A percentile compares a stretch with the other conserved stretches of the same genome.
Conservation (phyloP, 2,797 vertebrate genomes). For the Hafferia zeledoni region DNA sequence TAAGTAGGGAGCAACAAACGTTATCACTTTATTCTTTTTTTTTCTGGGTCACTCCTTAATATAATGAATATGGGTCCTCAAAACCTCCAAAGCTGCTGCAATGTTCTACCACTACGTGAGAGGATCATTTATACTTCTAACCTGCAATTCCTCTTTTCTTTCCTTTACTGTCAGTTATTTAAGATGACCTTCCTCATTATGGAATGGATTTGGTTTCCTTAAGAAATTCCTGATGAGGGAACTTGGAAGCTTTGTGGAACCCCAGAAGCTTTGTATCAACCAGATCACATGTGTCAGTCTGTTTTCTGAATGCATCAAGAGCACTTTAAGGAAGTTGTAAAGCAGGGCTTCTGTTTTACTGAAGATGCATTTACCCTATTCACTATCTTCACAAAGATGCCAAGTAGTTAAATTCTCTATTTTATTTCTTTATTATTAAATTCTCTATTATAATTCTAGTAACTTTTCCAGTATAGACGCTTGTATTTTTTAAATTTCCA, state of each 20-base stretch:
- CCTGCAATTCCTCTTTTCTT: not conserved
- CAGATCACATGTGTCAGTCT: not conserved
- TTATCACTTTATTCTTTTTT: not conserved
- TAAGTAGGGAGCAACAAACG: not conserved
- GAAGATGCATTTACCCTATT: not conserved
- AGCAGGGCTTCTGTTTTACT: not conserved
- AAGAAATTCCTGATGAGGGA: not conserved
- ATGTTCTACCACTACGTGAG: not conserved
- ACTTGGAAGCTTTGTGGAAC: not conserved
- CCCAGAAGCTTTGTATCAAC: not conserved
- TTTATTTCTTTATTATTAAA: not conserved
- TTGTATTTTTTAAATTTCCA: not conserved
- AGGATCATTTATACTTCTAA: not conserved
- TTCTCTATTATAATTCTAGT: not conserved
- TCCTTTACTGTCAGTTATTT: not conserved
- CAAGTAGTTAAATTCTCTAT: not conserved
- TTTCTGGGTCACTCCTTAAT: not conserved
- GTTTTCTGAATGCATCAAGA: not conserved
- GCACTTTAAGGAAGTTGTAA: not conserved
- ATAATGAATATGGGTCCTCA: not conserved
- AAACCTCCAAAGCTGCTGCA: not conserved
- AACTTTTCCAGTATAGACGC: not conserved
- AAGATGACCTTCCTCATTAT: not conserved
- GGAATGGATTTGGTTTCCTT: not conserved
- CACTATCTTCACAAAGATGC: not conserved